These are phyloP conservation scores for Apis mellifera DNA, from an alignment of 1,140 invertebrate genomes.

Conservation along the genomic window DNA sequence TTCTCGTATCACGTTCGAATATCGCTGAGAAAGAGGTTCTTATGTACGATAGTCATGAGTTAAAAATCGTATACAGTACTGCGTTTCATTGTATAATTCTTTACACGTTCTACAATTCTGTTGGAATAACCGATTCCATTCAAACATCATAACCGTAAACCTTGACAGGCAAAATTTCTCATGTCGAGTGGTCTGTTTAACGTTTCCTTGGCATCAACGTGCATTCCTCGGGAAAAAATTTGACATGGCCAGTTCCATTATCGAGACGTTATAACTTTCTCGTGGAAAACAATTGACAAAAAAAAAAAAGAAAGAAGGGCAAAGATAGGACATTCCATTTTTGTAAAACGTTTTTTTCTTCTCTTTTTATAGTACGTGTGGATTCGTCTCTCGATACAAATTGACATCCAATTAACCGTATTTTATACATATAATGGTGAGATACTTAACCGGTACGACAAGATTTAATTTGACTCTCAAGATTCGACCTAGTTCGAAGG, in stretches of 20 bases:
- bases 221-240: not conserved
- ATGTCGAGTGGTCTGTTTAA: not conserved
- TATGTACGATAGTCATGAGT: not conserved
- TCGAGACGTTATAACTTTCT: not conserved
- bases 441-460: not conserved
- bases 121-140: not conserved
- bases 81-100: conserved; percentile 1
- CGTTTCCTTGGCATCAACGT: conserved; percentile 10
- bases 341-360: not conserved
- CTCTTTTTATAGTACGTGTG: too few relatives aligned
- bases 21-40: not conserved
- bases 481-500: conserved; percentile 6
- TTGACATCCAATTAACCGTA: not conserved
- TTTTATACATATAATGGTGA: not conserved
- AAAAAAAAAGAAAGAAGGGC: too few relatives aligned
- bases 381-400: not conserved
- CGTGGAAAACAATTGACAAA: not conserved
- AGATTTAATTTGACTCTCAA: not conserved
- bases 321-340: not conserved
- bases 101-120: not conserved
- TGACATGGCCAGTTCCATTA: too few relatives aligned
- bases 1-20: not conserved
- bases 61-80: not conserved
- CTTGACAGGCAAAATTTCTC: not conserved
- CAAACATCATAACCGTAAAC: not conserved